These are phyloP conservation scores for Acrocephalus arundinaceus DNA, from an alignment of 2,113 vertebrate genomes.

Conservation along the genomic window DNA sequence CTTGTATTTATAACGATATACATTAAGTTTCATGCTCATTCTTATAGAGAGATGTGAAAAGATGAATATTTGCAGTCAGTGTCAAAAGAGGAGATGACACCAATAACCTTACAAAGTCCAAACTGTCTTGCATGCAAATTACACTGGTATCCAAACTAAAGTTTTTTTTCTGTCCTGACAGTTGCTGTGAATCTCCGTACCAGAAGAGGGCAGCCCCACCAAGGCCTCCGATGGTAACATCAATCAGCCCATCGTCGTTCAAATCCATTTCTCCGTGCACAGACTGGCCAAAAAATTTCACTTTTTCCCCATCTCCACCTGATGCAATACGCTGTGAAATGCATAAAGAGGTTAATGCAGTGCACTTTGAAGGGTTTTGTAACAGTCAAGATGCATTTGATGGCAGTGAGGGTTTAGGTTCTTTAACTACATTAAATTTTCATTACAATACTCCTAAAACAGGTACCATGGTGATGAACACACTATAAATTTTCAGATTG, in stretches of 20 bases:
- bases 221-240: slow-evolving; percentile 94
- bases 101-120: neutral
- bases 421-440: neutral
- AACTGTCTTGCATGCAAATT: neutral
- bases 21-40: neutral
- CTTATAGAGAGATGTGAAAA: neutral
- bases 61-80: neutral
- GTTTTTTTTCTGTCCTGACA: neutral
- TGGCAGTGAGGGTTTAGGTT: neutral
- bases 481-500: neutral
- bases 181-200: slow-evolving; percentile 72
- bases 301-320: slow-evolving; percentile 86
- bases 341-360: neutral
- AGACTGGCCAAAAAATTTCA: slow-evolving; percentile 97
- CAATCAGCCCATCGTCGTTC: slow-evolving; percentile 90
- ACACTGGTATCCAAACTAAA: accelerated
- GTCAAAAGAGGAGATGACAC: neutral
- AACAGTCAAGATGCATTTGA: neutral
- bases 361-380: neutral
- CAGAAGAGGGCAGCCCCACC: slow-evolving; percentile 95
- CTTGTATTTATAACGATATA: neutral
- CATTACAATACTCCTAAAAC: neutral
- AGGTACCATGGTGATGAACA: neutral
- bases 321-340: slow-evolving; percentile 86
- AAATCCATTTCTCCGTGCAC: slow-evolving; percentile 96